A percentile compares a stretch with the other conserved stretches of the same genome.
Conservation (phyloP, 2,888 invertebrate species). For the Mactromeris polynyma region DNA sequence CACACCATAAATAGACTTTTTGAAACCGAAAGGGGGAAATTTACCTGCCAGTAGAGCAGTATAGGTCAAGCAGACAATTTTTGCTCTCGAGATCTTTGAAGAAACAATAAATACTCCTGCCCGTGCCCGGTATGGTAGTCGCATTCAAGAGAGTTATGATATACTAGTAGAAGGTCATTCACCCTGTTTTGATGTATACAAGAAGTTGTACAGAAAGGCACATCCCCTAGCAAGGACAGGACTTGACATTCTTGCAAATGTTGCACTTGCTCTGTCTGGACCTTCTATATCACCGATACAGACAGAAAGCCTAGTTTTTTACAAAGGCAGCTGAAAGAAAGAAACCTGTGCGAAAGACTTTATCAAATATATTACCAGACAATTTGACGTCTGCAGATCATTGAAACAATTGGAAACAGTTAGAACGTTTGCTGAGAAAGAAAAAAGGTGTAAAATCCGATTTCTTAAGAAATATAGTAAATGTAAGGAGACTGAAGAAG, state of each 20-base stretch:
- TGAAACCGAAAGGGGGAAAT: no score
- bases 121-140: not conserved
- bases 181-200: constrained; percentile 48
- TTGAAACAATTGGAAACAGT: not conserved
- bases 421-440: constrained; percentile 19
- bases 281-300: not conserved
- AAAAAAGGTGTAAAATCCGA: not conserved
- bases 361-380: not conserved
- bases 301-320: not conserved
- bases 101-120: constrained; percentile 37
- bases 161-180: constrained; percentile 41
- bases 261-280: no score
- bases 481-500: not conserved
- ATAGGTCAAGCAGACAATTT: no score
- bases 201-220: constrained; percentile 32
- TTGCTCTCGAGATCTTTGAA: constrained; percentile 43
- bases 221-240: not conserved
- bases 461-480: not conserved
- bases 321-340: not conserved
- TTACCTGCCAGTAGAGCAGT: no score
- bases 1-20: no score
- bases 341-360: not conserved
- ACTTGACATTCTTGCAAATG: not conserved
- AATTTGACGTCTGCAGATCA: constrained; percentile 26
- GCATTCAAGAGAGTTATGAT: constrained; percentile 39